Percentiles rank a stretch among this genome's conserved stretches.
These are phyloP conservation scores for Engraulis encrasicolus DNA, from an alignment of 2,113 vertebrate species.

Conservation along the genomic window DNA sequence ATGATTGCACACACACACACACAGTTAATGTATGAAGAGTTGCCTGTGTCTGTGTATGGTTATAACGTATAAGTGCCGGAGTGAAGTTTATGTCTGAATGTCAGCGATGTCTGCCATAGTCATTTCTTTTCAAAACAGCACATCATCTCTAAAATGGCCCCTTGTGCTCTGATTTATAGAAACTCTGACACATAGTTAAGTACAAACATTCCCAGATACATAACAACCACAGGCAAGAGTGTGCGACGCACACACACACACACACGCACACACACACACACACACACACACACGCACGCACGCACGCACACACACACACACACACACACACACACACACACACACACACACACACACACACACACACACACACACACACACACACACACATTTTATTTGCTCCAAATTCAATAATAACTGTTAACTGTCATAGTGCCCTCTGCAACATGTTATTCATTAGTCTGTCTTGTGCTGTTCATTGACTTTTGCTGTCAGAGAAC, in stretches of 20 bases:
- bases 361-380: not conserved
- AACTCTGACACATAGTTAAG: no score
- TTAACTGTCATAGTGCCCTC: not conserved
- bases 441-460: not conserved
- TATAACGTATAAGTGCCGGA: not conserved
- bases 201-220: no score
- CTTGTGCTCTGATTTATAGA: not conserved
- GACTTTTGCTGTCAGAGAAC: no score
- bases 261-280: not conserved
- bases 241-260: not conserved
- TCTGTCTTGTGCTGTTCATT: not conserved
- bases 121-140: not conserved
- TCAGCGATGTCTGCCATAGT: not conserved
- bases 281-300: not conserved
- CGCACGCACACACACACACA: not conserved
- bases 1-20: not conserved
- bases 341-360: not conserved
- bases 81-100: conserved; percentile 6
- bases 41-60: not conserved
- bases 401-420: not conserved
- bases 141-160: not conserved
- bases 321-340: not conserved
- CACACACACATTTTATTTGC: not conserved
- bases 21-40: not conserved
- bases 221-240: no score